phyloP scores from a whole-genome alignment of 2,888 invertebrate genomes.

The Meteorus cinctellus region DNA sequence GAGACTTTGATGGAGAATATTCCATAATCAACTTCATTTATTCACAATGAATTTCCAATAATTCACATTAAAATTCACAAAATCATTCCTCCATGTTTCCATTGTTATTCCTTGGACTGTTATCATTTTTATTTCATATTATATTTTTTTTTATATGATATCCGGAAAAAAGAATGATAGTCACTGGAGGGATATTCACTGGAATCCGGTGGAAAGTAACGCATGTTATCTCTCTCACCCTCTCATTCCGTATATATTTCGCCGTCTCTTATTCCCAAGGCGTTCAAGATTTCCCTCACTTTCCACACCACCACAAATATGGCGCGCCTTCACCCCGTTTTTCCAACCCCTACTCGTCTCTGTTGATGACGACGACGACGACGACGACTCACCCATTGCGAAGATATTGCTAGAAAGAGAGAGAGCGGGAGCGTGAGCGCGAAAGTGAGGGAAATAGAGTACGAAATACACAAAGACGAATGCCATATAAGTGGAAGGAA shows the following conservation, averaged over 20 bases:
- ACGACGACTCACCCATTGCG: constrained; percentile 33
- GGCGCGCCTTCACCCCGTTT: constrained; percentile 70
- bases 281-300: constrained; percentile 72
- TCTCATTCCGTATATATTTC: constrained; percentile 64
- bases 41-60: no score
- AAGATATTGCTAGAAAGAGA: constrained; percentile 36
- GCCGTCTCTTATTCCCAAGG: constrained; percentile 55
- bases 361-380: constrained; percentile 26
- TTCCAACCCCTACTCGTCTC: constrained; percentile 60
- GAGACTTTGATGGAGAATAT: no score
- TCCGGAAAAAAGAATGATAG: constrained; percentile 3
- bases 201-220: constrained; percentile 5
- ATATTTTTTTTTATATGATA: neutral
- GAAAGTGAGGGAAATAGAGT: constrained; percentile 31
- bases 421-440: no score
- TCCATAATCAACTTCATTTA: no score
- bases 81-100: neutral
- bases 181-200: constrained; percentile 10
- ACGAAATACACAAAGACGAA: constrained; percentile 43
- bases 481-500: constrained; percentile 31
- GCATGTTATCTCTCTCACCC: constrained; percentile 62
- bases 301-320: constrained; percentile 72
- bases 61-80: no score
- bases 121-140: neutral
- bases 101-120: neutral